Evolutionary conservation across 2,797 vertebrate species (phyloP).

Genomic region (Argentina silus): DNA sequence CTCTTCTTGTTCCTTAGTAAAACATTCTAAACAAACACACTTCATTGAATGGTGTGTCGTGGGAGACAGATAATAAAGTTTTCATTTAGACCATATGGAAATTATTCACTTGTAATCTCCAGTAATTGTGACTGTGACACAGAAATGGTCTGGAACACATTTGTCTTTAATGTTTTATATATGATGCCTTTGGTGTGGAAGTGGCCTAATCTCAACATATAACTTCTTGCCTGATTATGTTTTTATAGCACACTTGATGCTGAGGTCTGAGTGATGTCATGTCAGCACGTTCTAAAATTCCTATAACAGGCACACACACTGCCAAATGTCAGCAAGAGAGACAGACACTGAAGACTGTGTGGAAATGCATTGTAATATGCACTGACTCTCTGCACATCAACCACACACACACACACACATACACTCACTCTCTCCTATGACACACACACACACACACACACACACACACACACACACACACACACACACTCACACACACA

Average conservation of each 20-base stretch:
- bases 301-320: too few species aligned
- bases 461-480: conserved; percentile 24
- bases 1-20: conserved; percentile 41
- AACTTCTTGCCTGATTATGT: conserved; percentile 96
- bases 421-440: too few species aligned
- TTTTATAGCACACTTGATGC: conserved; percentile 95
- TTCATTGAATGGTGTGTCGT: conserved; percentile 66
- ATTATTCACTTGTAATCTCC: conserved; percentile 94
- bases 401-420: background rate
- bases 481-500: conserved; percentile 3
- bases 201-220: conserved; percentile 81
- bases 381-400: background rate
- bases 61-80: conserved; percentile 94
- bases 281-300: too few species aligned
- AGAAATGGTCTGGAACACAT: conserved; percentile 95
- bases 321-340: too few species aligned
- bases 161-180: conserved; percentile 78
- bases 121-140: conserved; percentile 97
- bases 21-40: too few species aligned
- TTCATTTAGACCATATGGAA: conserved; percentile 97
- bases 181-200: conserved; percentile 62
- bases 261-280: conserved; percentile 78
- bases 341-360: too few species aligned
- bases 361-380: too few species aligned
- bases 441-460: conserved; percentile 25